These are phyloP conservation scores for Eupithecia pulchellata DNA, from an alignment of 2,888 invertebrate genomes.

Conservation along the genomic window DNA sequence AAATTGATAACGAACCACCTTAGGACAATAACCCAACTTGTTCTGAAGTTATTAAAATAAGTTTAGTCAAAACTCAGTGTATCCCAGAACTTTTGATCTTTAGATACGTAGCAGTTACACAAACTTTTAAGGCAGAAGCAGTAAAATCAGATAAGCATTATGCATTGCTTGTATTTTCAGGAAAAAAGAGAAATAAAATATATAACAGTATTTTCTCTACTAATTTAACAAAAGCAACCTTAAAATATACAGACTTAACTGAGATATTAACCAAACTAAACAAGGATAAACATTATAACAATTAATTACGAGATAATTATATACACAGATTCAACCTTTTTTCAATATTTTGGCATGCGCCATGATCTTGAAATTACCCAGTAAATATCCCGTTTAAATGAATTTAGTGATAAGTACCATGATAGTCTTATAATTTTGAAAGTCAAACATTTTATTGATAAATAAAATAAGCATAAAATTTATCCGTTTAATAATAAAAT, in stretches of 20 bases:
- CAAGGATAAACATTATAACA: not conserved
- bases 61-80: conserved; percentile 37
- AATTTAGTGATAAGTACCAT: too few relatives aligned
- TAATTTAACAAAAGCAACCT: not conserved
- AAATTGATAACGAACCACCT: too few relatives aligned
- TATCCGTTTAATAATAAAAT: not conserved
- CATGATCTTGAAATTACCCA: too few relatives aligned
- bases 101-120: not conserved
- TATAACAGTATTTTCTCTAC: not conserved
- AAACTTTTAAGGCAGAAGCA: not conserved
- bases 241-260: not conserved
- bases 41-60: conserved; percentile 45
- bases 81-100: conserved; percentile 6
- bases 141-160: not conserved
- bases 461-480: not conserved
- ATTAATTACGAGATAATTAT: too few relatives aligned
- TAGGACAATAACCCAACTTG: conserved; percentile 44
- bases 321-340: too few relatives aligned
- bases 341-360: too few relatives aligned
- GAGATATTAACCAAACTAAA: not conserved
- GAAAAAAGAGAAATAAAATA: not conserved
- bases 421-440: too few relatives aligned
- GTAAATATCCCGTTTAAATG: too few relatives aligned
- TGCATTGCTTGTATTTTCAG: not conserved
- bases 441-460: not conserved